phyloP scores from a whole-genome alignment of 2,797 vertebrate genomes.

The Liasis olivaceus region DNA sequence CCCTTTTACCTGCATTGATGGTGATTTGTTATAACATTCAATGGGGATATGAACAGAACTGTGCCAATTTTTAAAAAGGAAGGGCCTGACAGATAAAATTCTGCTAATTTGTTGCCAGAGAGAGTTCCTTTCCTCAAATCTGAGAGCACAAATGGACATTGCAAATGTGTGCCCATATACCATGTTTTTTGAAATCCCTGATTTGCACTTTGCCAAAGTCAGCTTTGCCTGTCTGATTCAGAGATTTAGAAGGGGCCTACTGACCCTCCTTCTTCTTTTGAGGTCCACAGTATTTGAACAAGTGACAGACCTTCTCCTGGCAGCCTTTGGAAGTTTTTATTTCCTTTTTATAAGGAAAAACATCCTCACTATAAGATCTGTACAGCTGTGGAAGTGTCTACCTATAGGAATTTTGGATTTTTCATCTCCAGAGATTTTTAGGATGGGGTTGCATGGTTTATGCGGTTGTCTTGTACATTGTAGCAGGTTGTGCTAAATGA shows the following conservation, averaged over 20 bases:
- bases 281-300: background rate
- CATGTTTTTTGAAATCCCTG: background rate
- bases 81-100: conserved; percentile 66
- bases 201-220: background rate
- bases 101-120: conserved; percentile 57
- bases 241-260: background rate
- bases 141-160: conserved; percentile 37
- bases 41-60: conserved; percentile 49
- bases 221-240: background rate
- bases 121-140: conserved; percentile 42
- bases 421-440: background rate
- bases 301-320: background rate
- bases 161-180: background rate
- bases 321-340: background rate
- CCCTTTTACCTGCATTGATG: conserved; percentile 31
- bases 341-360: background rate
- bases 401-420: background rate
- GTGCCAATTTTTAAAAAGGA: conserved; percentile 46
- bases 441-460: background rate
- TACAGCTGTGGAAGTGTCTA: background rate
- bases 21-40: conserved; percentile 23
- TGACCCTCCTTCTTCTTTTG: background rate
- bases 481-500: background rate
- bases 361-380: background rate
- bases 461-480: background rate